Conservation (phyloP, 2,113 vertebrate species). For the Apeltes quadracus region DNA sequence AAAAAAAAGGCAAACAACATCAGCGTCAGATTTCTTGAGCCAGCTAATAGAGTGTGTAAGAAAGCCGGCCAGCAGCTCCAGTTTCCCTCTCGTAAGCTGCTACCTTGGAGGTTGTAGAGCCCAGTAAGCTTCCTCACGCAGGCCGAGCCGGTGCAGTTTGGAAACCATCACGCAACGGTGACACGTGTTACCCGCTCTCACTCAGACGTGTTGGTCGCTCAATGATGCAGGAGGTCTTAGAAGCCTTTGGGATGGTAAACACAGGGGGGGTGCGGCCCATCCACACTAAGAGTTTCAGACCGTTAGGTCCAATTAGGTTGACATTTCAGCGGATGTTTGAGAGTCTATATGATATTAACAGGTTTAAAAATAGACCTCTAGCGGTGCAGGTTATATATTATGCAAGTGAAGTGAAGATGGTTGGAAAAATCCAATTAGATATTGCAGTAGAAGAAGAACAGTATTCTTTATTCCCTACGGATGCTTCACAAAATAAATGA, state of each 20-base stretch:
- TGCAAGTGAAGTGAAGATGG: constrained; percentile 6
- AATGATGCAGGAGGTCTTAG: constrained; percentile 50
- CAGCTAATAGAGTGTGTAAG: constrained; percentile 32
- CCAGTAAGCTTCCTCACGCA: constrained; percentile 8
- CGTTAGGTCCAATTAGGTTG: constrained; percentile 16
- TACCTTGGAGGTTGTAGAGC: constrained; percentile 19
- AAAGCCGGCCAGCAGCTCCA: constrained; percentile 19
- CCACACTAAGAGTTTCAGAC: constrained; percentile 10
- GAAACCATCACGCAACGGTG: constrained; percentile 19
- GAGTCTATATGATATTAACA: constrained; percentile 18
- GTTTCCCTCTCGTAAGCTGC: constrained; percentile 17
- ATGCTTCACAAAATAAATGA: not conserved
- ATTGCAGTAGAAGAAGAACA: not conserved
- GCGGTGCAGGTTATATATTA: constrained; percentile 18
- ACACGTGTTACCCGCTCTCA: constrained; percentile 31
- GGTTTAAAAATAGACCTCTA: constrained; percentile 16
- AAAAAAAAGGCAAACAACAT: constrained; percentile 24
- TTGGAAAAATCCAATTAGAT: constrained; percentile 8
- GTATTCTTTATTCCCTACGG: not conserved
- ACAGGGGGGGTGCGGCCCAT: not conserved
- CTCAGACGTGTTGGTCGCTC: constrained; percentile 25
- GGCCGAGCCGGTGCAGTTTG: constrained; percentile 21
- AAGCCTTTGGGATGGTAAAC: constrained; percentile 35
- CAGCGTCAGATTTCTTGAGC: constrained; percentile 20
- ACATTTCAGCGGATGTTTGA: constrained; percentile 3